phyloP scores from a whole-genome alignment of 1,140 invertebrate species.

The Onthophagus taurus region DNA sequence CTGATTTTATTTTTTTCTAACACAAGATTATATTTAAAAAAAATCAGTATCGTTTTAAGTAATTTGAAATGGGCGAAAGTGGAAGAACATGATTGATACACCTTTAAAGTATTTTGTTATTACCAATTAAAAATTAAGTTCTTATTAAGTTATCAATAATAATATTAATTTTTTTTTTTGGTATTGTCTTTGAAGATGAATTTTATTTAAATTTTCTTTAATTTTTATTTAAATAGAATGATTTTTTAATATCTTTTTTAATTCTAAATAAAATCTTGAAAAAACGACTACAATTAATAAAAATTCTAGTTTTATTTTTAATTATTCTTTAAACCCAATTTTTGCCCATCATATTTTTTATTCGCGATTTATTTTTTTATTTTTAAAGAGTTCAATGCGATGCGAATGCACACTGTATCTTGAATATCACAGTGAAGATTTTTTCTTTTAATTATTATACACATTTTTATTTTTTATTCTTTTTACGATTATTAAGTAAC shows the following conservation, averaged over 20 bases:
- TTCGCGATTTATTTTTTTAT: not conserved
- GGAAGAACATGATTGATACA: constrained; percentile 25
- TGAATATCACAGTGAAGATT: constrained; percentile 32
- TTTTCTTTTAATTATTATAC: constrained; percentile 2
- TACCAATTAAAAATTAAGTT: constrained; percentile 16
- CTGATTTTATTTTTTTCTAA: not conserved
- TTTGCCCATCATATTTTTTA: not conserved
- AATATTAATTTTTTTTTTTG: constrained; percentile 6
- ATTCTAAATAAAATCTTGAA: not conserved
- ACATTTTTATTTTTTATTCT: no score
- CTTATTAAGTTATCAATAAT: constrained; percentile 3
- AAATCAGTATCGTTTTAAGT: not conserved
- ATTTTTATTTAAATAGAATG: constrained; percentile 4
- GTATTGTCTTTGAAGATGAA: constrained; percentile 9
- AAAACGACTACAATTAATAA: not conserved
- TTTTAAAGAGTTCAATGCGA: constrained; percentile 12
- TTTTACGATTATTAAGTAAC: constrained; percentile 8
- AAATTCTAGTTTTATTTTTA: constrained; percentile 8
- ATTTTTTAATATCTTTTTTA: not conserved
- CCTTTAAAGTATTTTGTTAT: constrained; percentile 15
- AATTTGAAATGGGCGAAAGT: no score
- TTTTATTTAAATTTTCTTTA: constrained; percentile 9
- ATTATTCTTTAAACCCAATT: constrained; percentile 2
- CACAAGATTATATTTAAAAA: not conserved
- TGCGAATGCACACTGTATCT: constrained; percentile 29